Conservation (phyloP, 2,113 vertebrate genomes). For the Toxostoma redivivum region DNA sequence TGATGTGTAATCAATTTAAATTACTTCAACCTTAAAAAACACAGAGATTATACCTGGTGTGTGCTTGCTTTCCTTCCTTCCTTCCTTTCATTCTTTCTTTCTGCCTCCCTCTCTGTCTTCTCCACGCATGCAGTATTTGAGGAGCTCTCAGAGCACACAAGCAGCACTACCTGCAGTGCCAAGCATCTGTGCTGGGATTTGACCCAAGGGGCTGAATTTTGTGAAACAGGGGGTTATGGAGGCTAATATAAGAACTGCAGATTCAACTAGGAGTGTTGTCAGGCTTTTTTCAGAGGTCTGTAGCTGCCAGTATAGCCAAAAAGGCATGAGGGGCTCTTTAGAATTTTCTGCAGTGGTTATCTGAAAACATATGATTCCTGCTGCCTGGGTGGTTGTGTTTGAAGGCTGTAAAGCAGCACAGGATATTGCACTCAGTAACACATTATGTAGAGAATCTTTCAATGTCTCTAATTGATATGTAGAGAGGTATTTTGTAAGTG, state of each 20-base stretch:
- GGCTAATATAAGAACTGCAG: background rate
- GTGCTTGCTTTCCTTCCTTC: background rate
- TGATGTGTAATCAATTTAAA: background rate
- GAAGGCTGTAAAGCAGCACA: background rate
- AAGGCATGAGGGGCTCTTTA: background rate
- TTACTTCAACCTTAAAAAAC: background rate
- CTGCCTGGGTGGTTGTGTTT: background rate
- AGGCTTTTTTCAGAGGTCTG: background rate
- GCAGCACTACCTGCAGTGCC: background rate
- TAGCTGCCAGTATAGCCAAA: background rate
- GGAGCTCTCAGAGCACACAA: background rate
- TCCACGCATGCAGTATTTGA: background rate
- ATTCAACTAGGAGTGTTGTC: background rate
- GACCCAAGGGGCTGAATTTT: background rate
- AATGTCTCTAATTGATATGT: background rate
- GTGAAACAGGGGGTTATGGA: background rate
- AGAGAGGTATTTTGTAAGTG: background rate
- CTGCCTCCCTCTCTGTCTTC: background rate
- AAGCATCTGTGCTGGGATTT: background rate
- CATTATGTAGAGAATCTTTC: background rate
- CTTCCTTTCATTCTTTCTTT: accelerated
- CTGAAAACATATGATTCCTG: background rate
- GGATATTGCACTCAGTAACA: background rate
- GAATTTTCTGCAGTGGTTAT: background rate
- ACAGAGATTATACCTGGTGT: background rate